These are phyloP conservation scores for Brachyopa scutellaris DNA, from an alignment of 2,888 invertebrate species.

Conservation along the genomic window DNA sequence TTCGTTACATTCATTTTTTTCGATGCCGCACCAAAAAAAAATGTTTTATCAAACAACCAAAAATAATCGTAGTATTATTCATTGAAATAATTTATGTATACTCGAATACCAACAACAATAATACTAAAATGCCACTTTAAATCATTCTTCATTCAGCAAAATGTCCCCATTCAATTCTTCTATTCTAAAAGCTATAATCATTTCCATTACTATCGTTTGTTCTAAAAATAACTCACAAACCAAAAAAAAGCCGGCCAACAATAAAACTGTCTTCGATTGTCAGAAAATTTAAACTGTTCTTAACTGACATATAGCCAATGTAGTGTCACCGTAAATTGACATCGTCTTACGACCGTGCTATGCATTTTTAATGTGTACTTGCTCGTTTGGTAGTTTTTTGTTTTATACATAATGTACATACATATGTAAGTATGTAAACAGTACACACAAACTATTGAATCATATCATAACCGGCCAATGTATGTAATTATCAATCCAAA, in stretches of 20 bases:
- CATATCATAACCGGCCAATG: neutral
- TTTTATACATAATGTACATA: neutral
- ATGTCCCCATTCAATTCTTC: no score
- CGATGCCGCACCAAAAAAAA: no score
- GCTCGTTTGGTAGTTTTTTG: neutral
- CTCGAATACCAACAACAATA: no score
- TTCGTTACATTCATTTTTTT: no score
- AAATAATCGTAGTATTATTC: no score
- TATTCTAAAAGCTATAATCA: no score
- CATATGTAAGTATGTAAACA: neutral
- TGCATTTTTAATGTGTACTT: conserved; percentile 2
- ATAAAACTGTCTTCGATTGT: neutral
- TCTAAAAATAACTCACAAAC: neutral
- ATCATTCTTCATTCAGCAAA: no score
- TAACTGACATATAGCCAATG: neutral
- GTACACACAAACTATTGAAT: neutral
- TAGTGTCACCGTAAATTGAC: neutral
- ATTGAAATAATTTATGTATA: no score
- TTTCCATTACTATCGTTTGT: no score
- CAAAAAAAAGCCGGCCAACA: neutral
- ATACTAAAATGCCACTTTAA: no score
- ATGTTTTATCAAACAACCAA: no score
- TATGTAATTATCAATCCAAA: neutral
- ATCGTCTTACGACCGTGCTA: neutral
- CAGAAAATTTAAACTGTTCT: neutral